Conservation (phyloP, 2,888 invertebrate species). For the Drosophila nr. medialis region DNA sequence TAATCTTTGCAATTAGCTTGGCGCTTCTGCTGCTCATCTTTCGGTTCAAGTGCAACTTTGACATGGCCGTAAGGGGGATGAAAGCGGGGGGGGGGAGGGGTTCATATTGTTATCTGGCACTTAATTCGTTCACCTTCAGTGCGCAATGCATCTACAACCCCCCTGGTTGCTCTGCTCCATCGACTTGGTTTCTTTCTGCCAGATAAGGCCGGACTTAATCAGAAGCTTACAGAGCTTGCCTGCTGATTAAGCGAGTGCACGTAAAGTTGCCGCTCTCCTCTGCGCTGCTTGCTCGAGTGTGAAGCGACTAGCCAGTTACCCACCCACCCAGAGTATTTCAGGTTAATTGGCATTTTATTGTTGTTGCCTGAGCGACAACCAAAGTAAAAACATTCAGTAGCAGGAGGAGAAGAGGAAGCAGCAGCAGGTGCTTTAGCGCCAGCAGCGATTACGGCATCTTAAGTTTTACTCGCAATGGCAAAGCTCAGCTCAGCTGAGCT, state of each 20-base stretch:
- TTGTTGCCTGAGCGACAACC: constrained; percentile 34
- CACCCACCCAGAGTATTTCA: constrained; percentile 45
- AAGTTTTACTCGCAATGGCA: constrained; percentile 19
- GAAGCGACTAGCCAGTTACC: constrained; percentile 22
- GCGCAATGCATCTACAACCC: constrained; percentile 23
- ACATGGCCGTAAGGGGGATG: not conserved
- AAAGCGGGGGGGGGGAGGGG: not conserved
- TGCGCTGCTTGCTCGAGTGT: constrained; percentile 40
- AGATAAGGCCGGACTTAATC: constrained; percentile 50
- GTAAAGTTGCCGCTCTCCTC: constrained; percentile 26
- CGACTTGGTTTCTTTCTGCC: constrained; percentile 3
- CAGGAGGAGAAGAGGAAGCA: not conserved
- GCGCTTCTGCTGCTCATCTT: not conserved
- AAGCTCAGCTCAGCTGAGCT: constrained; percentile 45
- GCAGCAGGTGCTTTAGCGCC: constrained; percentile 13
- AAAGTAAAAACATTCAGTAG: constrained; percentile 14
- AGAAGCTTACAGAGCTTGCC: constrained; percentile 28
- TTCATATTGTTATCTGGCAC: constrained; percentile 20
- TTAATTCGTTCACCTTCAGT: constrained; percentile 47
- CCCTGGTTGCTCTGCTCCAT: not conserved
- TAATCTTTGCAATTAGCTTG: constrained; percentile 1
- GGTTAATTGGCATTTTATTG: constrained; percentile 55
- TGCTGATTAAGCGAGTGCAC: constrained; percentile 53
- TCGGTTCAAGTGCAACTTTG: constrained; percentile 8
- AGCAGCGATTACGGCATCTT: constrained; percentile 50